Conservation (phyloP, 2,888 invertebrate species). For the Temnothorax rugatulus region DNA sequence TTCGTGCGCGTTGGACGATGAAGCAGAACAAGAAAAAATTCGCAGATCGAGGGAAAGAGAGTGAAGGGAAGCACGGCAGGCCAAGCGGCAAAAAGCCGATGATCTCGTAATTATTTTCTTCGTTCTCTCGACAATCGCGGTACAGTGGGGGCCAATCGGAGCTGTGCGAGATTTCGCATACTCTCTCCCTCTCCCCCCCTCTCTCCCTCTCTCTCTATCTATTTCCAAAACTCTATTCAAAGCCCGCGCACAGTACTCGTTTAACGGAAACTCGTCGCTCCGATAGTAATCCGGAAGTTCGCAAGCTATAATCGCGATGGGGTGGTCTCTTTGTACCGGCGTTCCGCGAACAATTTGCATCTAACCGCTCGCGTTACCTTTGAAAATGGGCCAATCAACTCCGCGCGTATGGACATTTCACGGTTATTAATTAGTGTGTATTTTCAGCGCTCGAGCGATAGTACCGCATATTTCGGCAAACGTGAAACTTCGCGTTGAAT, state of each 20-base stretch:
- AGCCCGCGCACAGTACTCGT: constrained; percentile 37
- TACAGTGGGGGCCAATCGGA: not conserved
- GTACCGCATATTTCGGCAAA: not conserved
- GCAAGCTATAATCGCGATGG: constrained; percentile 63
- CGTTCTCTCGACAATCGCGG: constrained; percentile 14
- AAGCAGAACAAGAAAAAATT: constrained; percentile 35
- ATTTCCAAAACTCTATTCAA: constrained; percentile 50
- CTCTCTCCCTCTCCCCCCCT: not conserved
- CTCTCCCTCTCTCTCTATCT: not conserved
- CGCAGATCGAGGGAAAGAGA: not conserved
- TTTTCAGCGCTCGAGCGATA: not conserved
- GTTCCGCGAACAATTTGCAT: constrained; percentile 35
- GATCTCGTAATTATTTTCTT: constrained; percentile 47
- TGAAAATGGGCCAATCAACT: constrained; percentile 34
- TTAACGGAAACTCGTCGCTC: constrained; percentile 56
- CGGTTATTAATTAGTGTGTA: constrained; percentile 35
- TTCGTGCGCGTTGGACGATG: constrained; percentile 23
- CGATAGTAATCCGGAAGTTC: constrained; percentile 53
- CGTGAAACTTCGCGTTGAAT: not conserved
- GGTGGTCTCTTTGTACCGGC: constrained; percentile 25
- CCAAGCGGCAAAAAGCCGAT: constrained; percentile 1
- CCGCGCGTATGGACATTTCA: not conserved
- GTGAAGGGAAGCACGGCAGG: not conserved
- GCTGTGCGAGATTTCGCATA: not conserved
- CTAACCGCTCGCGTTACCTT: constrained; percentile 22